Evolutionary conservation across 1,140 invertebrate species (phyloP), one percentile per base, ranked within the genome.

Genomic region (Papilio polyxenes): DNA sequence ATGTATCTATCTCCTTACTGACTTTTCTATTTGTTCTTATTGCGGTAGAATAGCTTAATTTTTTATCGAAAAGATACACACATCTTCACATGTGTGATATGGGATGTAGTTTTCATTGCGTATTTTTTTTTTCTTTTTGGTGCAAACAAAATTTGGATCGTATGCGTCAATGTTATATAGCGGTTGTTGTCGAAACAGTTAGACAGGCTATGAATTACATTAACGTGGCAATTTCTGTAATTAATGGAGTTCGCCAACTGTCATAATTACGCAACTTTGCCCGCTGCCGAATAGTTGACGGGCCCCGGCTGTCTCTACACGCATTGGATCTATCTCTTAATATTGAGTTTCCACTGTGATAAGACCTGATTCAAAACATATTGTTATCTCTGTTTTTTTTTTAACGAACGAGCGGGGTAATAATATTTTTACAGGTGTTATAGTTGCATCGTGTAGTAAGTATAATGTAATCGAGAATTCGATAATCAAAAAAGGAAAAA

Each of bases 181-280:
- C 74, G 82, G 82, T 82, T 23, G 51, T 78, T 44, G 80, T 82
- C 82, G 53, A 85, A 85, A 88, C 89, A 90, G 87, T 90, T 90
- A 87, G 85, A 87, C 88, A 91, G 87, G 87, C 85, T 86, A 90
- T 92, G 89, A 89, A 91, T 91, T 88, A 91, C 84, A 90, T 91
- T 92, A 89, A 92, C 89, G 85, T 85, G 85, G 85, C 84, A 87
- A 90, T 90, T 88, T 91, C 87, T 87, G 86, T 91, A 92, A 92
- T 90, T 91, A 92, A 90, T 90, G 88, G 85, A 92, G 90, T 91
- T 92, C 85, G 85, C 83, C 88, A 91, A 91, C 88, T 89, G 85
- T 88, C 87, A 88, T 89, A 87, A 89, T 89, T 87, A 86, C 87
- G 86, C 83, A 89, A 88, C 81, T 90, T 88, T 80, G 81, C 56